These are phyloP conservation scores for Galendromus occidentalis DNA, from an alignment of 1,140 invertebrate species.

Conservation along the genomic window DNA sequence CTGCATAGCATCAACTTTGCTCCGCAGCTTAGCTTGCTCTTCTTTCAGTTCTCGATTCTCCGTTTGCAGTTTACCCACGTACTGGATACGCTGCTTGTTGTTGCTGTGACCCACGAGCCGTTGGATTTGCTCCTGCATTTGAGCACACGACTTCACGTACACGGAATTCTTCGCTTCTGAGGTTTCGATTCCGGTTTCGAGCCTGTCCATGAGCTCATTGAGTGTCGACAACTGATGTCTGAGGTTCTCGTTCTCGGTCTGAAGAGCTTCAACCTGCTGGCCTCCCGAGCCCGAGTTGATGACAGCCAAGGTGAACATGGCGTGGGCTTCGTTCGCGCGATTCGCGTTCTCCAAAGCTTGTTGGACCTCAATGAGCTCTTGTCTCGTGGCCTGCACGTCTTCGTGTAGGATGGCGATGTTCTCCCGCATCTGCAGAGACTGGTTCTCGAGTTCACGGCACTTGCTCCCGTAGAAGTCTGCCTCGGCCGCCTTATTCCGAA, in stretches of 20 bases:
- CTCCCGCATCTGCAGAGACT: neutral
- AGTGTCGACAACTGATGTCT: neutral
- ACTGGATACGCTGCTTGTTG: slow-evolving; percentile 4
- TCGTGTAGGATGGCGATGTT: neutral
- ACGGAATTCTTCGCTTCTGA: neutral
- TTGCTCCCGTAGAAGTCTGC: neutral
- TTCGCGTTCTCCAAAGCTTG: neutral
- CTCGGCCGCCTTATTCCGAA: neutral
- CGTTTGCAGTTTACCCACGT: neutral
- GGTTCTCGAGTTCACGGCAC: neutral
- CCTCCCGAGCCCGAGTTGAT: neutral
- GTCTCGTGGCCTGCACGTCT: neutral
- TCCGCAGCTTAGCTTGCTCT: neutral
- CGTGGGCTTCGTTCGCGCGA: neutral
- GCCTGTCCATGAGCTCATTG: neutral
- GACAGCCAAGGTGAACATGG: neutral
- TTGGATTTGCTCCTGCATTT: neutral
- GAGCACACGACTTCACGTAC: neutral
- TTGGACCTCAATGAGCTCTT: neutral
- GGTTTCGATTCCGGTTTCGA: neutral
- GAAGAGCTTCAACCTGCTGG: neutral
- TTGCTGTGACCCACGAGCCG: neutral
- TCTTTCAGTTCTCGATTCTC: slow-evolving; percentile 1
- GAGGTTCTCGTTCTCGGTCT: neutral
- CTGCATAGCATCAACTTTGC: neutral